Percentiles rank a stretch among this genome's conserved stretches.
Evolutionary conservation across 2,888 invertebrate genomes (phyloP).

Genomic region (Cephus rjabovi): DNA sequence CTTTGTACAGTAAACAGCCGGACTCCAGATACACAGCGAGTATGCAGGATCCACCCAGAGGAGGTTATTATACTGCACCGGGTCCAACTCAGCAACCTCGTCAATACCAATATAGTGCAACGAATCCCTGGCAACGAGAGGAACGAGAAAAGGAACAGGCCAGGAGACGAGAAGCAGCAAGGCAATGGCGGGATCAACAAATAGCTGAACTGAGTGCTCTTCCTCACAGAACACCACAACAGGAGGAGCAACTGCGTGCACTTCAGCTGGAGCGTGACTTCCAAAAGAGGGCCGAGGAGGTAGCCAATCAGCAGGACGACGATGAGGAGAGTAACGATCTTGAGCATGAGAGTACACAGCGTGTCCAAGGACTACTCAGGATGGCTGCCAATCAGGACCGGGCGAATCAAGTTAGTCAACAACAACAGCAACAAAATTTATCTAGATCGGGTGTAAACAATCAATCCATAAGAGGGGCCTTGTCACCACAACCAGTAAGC

Average conservation of each 20-base stretch:
- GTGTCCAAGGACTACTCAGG: conserved; percentile 70
- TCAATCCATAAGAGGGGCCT: conserved; percentile 52
- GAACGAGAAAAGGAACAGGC: conserved; percentile 88
- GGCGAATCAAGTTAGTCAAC: conserved; percentile 36
- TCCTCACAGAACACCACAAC: conserved; percentile 78
- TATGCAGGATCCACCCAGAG: conserved; percentile 79
- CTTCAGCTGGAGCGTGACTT: conserved; percentile 94
- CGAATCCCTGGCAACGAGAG: conserved; percentile 94
- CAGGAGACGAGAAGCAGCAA: conserved; percentile 79
- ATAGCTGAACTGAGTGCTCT: conserved; percentile 82
- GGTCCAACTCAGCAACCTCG: conserved; percentile 63
- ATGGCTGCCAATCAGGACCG: conserved; percentile 63
- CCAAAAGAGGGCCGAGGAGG: conserved; percentile 88
- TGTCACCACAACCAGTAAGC: conserved; percentile 60
- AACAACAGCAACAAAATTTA: conserved; percentile 43
- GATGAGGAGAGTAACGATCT: conserved; percentile 68
- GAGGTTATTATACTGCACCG: conserved; percentile 74
- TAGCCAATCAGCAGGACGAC: conserved; percentile 77
- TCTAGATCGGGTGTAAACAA: conserved; percentile 46
- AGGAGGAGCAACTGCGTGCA: conserved; percentile 90
- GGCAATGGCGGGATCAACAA: conserved; percentile 87
- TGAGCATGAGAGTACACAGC: conserved; percentile 65
- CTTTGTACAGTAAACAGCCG: conserved; percentile 69
- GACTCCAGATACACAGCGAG: conserved; percentile 76
- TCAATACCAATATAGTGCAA: conserved; percentile 66